phyloP scores from a whole-genome alignment of 2,888 invertebrate genomes.

The Meliscaeva auricollis region DNA sequence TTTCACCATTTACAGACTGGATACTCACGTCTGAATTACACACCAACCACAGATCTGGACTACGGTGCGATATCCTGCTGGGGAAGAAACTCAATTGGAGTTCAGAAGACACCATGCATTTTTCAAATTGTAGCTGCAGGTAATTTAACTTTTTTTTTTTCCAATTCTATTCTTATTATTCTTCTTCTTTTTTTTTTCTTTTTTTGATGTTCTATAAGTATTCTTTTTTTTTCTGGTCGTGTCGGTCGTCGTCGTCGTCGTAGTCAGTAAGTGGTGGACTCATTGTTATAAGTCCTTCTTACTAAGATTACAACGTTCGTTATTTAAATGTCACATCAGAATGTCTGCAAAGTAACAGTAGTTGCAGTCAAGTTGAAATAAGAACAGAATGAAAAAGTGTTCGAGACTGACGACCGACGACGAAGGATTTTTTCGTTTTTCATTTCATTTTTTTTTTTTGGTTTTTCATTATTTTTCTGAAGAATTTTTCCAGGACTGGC shows the following conservation, averaged over 20 bases:
- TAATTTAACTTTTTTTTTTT: slow-evolving; percentile 81
- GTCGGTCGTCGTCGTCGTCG: not conserved
- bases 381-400: slow-evolving; percentile 7
- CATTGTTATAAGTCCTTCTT: slow-evolving; percentile 24
- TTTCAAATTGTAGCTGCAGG: slow-evolving; percentile 94
- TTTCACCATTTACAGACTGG: slow-evolving; percentile 80
- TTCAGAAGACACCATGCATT: slow-evolving; percentile 92
- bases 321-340: slow-evolving; percentile 63
- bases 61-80: slow-evolving; percentile 95
- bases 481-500: slow-evolving; percentile 14
- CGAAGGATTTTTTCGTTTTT: not conserved
- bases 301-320: slow-evolving; percentile 51
- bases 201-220: slow-evolving; percentile 1
- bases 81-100: slow-evolving; percentile 93
- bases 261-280: slow-evolving; percentile 1
- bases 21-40: slow-evolving; percentile 90
- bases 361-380: not conserved
- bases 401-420: not conserved
- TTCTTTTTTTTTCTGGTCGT: not conserved
- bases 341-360: slow-evolving; percentile 39
- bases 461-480: slow-evolving; percentile 9
- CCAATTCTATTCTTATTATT: not conserved
- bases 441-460: slow-evolving; percentile 12
- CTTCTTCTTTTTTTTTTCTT: slow-evolving; percentile 13
- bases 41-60: slow-evolving; percentile 94